Evolutionary conservation across 53 echinoderm and acorn worm genomes (phyloP), one percentile per base, ranked within the genome.

Genomic region (Mesocentrotus franciscanus): DNA sequence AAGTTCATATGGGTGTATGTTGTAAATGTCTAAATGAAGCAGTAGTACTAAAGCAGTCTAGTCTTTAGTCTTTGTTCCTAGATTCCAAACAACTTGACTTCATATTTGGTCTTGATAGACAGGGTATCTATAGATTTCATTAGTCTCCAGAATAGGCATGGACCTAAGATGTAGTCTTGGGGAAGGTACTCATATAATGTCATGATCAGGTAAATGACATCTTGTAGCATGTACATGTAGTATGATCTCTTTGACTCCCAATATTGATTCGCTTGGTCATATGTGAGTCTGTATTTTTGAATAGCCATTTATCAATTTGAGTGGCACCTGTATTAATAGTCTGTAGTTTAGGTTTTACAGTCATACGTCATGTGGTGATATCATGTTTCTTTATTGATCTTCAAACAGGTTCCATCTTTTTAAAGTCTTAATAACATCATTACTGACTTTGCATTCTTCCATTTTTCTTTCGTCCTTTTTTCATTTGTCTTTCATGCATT

Each of bases 401-500:
- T 22, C 56, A 56, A 85, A 79, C n/a, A n/a, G 10, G 22, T 66
- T 14, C 4, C 33, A 32, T 42, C 12, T 9, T 85, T 85, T 24
- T 30, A n/a, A n/a, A 49, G 17, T 55, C 12, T 58, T 58, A 57
- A 26, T 87, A 57, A 85, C 56, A 85, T 30, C 55, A 92, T 74
- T 70, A 71, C 49, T 27, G n/a, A 35, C 56, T 29, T 71, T 72
- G 56, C 22, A 49, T 74, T 92, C 56, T 92, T 35, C 55, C 92
- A 64, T 92, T 70, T 92, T 35, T 70, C 71, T 59, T 10, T 60
- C 62, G 35, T 36, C 24, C n/a, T 70, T 1, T 60, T 35, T 35
- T 9, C 61, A 29, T 62, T 93, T 93, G 30, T 29, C 78, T 81
- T 61, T 60, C 83, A 93, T 36, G 93, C 93, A 81, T 26, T 60